Evolutionary conservation across 2,797 vertebrate genomes (phyloP), one percentile per base, ranked within the genome.

Genomic region (Acrocephalus scirpaceus): DNA sequence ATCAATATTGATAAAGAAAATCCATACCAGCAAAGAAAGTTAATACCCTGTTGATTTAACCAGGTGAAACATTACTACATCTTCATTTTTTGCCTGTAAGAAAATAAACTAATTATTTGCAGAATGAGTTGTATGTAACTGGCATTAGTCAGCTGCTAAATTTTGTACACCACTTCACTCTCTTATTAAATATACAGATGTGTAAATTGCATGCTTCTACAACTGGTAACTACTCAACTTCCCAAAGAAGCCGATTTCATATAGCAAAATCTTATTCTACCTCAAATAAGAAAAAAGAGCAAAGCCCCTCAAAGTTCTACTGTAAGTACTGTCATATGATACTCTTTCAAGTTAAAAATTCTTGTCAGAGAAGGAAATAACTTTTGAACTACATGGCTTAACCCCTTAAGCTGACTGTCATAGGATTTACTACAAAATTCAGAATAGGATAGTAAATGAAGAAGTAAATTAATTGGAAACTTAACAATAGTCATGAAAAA

Each of bases 1-100:
- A 86, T 79, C 77, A 91, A 71, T 86, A 76, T 13, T 47, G 50
- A 81, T 76, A 81, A 90, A 80, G 54, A 79, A 92, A 94, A 94
- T 53, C 32, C 48, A 81, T 70, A 50, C 16, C 51, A 70, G 36
- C 30, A 89, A 91, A 54, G 16, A 56, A 91, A 80, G 40, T 60
- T 80, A 91, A 88, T 80, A 70, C 38, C 44, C 11, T 25, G n/a
- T 38, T 60, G 40, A 92, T 89, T 86, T 78, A 76, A 53, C 23
- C 51, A 81, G 20, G 45, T 85, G 40, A 86, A 90, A 95, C 87
- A 87, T 42, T 72, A 83, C 25, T 32, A 12, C 44, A 72, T 62
- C 65, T 75, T 45, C 16, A 38, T 45, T 69, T 86, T 90, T 60
- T 9, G 18, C 23, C 13, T 40, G 27, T 57, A 78, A 90, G 45